phyloP scores from a whole-genome alignment of 1,140 invertebrate genomes.

The Drosophila malerkotliana region DNA sequence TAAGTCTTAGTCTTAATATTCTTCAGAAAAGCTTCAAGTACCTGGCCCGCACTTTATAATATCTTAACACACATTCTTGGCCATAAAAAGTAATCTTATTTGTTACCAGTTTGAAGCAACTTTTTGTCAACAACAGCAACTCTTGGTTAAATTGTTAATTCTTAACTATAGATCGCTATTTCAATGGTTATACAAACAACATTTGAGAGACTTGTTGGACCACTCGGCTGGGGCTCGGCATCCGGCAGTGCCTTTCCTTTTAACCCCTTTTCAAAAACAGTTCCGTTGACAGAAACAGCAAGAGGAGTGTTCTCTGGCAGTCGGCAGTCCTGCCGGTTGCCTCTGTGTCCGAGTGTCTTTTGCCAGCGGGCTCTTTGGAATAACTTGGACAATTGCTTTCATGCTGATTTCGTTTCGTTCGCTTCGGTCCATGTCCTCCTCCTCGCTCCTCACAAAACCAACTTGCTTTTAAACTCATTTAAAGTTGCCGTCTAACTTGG shows the following conservation, averaged over 20 bases:
- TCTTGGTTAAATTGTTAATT: slow-evolving; percentile 32
- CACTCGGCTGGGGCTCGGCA: slow-evolving; percentile 7
- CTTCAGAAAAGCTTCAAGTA: background rate
- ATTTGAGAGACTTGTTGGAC: slow-evolving; percentile 24
- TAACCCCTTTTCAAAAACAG: slow-evolving; percentile 58
- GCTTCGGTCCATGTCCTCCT: slow-evolving; percentile 1
- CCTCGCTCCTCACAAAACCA: slow-evolving; percentile 9
- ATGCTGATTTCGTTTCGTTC: slow-evolving; percentile 67
- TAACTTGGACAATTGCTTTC: slow-evolving; percentile 72
- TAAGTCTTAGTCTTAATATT: no score
- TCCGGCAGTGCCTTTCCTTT: slow-evolving; percentile 28
- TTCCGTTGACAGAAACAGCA: slow-evolving; percentile 38
- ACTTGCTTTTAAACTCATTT: slow-evolving; percentile 37
- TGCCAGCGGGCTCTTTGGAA: slow-evolving; percentile 53
- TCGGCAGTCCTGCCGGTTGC: slow-evolving; percentile 2
- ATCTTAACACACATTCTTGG: background rate
- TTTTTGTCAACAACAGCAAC: slow-evolving; percentile 3
- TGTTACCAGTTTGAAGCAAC: background rate
- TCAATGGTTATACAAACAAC: slow-evolving; percentile 39
- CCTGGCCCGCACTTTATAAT: background rate
- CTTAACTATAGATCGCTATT: slow-evolving; percentile 31
- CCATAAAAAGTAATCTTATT: no score
- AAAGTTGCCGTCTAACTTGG: slow-evolving; percentile 53
- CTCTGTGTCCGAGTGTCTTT: slow-evolving; percentile 19
- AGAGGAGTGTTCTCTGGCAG: slow-evolving; percentile 18